Percentiles rank a stretch among this genome's conserved stretches.
Conservation (phyloP, 2,113 vertebrate species). For the Colistium nudipinnis region DNA sequence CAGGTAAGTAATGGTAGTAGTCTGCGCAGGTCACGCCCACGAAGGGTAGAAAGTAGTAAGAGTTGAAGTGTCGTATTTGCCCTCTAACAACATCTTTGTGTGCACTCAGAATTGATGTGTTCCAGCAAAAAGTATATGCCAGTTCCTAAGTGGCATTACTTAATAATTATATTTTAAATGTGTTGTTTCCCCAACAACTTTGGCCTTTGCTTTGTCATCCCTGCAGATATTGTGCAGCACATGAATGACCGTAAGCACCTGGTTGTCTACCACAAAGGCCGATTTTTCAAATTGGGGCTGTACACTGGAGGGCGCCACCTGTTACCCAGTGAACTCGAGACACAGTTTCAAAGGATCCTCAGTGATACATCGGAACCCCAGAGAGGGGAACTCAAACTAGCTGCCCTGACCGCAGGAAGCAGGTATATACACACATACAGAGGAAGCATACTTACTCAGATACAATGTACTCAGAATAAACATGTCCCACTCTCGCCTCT, state of each 20-base stretch:
- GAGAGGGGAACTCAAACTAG: conserved; percentile 88
- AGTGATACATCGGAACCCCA: conserved; percentile 85
- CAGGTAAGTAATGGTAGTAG: conserved; percentile 76
- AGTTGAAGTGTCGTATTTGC: too few species aligned
- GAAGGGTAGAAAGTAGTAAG: neutral
- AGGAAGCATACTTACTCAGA: neutral
- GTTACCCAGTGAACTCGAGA: conserved; percentile 87
- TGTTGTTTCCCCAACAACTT: neutral
- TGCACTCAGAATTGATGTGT: neutral
- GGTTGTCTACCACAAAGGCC: conserved; percentile 90
- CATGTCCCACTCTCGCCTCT: neutral
- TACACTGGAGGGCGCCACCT: conserved; percentile 88
- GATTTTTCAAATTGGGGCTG: conserved; percentile 90
- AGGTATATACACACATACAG: conserved; percentile 74
- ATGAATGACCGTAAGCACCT: conserved; percentile 88
- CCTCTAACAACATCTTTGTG: neutral
- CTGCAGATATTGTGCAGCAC: conserved; percentile 88
- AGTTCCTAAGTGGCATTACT: neutral
- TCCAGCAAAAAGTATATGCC: neutral
- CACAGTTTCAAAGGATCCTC: conserved; percentile 92
- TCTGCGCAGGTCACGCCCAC: neutral
- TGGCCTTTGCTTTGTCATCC: neutral
- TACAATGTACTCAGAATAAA: neutral
- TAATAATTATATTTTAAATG: neutral
- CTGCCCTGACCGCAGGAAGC: conserved; percentile 88